Evolutionary conservation across 2,888 invertebrate species (phyloP), one percentile per base, ranked within the genome.

Genomic region (Xestobium rufovillosum): DNA sequence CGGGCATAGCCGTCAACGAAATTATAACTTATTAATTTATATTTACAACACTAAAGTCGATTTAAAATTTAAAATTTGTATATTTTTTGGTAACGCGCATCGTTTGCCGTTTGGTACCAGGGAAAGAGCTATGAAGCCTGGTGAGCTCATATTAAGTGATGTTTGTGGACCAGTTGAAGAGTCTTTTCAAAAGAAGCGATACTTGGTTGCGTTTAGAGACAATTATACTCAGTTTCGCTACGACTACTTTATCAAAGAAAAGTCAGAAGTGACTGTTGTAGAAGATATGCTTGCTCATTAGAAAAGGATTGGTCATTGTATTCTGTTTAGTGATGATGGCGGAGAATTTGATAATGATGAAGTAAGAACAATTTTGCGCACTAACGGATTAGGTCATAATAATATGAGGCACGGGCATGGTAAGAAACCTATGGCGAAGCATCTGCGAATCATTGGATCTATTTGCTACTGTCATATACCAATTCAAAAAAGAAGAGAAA

Each of bases 291-390:
- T 55, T 13, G 23, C 39, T 19, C 36, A 52, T 37, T 34, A 49
- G n/a, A 47, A 49, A 36, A 39, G 36, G 13, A 19, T 31, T 26
- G 49, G 51, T n/a, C 49, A 56, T 43, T 38, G 40, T 6, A 42
- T 57, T 3, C 34, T 56, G 14, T 31, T 53, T 12, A 56, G 49
- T 38, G 55, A 57, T 34, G 56, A 54, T 44, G 52, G 53, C 8
- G 48, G 47, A 19, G 53, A 58, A 42, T 55, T 57, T 30, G 51
- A 51, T 36, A 55, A 52, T 26, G 36, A 42, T 35, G 47, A 49
- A 14, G 44, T 51, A 11, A 31, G 41, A 36, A 25, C 39, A 17
- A 47, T 55, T 36, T 33, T 55, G 23, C 26, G 26, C 9, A 14
- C 11, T 28, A 41, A 38, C 14, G 51, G 50, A 13, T 47, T 50